These are phyloP conservation scores for Fopius arisanus DNA, from an alignment of 1,140 invertebrate species.

Conservation along the genomic window DNA sequence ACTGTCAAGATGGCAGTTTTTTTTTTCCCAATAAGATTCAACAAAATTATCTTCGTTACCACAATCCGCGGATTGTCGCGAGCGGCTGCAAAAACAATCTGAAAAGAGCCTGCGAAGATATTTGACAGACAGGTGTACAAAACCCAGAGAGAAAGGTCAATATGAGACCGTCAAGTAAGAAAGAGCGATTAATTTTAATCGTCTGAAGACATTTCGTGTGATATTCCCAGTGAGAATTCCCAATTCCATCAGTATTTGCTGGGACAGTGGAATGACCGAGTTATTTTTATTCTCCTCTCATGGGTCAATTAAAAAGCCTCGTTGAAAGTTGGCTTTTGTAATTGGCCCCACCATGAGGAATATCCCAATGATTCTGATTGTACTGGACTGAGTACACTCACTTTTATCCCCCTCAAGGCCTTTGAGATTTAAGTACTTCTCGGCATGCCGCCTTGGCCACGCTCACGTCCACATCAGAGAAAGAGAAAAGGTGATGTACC, in stretches of 20 bases:
- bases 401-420: constrained; percentile 37
- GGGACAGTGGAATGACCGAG: constrained; percentile 37
- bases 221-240: constrained; percentile 30
- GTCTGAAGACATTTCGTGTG: constrained; percentile 42
- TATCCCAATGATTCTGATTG: constrained; percentile 32
- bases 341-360: neutral
- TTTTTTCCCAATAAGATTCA: neutral
- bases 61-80: neutral
- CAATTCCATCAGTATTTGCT: constrained; percentile 17
- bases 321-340: constrained; percentile 16
- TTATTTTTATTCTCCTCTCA: constrained; percentile 7
- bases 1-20: no score
- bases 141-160: neutral
- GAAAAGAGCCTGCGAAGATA: neutral
- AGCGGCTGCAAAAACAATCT: neutral
- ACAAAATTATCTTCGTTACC: neutral
- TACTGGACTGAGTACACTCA: constrained; percentile 27
- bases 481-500: constrained; percentile 19
- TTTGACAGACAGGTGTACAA: neutral
- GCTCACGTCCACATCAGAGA: constrained; percentile 38
- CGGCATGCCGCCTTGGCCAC: constrained; percentile 40
- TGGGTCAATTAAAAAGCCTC: constrained; percentile 19
- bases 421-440: constrained; percentile 46
- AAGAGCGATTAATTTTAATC: constrained; percentile 59
- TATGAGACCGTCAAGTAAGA: constrained; percentile 32